phyloP scores from a whole-genome alignment of 2,797 vertebrate species.

The Lophius americanus region DNA sequence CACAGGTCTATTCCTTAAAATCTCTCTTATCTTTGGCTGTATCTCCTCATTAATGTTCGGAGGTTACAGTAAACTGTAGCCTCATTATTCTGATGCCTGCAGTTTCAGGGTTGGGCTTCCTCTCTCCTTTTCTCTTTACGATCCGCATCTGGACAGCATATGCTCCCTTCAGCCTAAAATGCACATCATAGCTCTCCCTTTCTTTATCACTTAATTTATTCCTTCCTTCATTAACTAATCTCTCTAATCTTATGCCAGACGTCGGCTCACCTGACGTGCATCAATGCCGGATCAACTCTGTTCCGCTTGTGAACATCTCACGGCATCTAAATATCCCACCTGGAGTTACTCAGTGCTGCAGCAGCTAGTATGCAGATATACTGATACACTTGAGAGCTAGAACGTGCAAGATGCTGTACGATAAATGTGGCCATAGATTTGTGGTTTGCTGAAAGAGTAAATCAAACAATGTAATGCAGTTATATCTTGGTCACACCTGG shows the following conservation, averaged over 20 bases:
- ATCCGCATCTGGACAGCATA: slow-evolving; percentile 81
- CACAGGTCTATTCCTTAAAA: background rate
- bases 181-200: slow-evolving; percentile 30
- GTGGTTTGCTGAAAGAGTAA: background rate
- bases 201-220: slow-evolving; percentile 3
- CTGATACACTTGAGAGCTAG: background rate
- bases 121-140: slow-evolving; percentile 49
- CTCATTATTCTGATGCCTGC: slow-evolving; percentile 73
- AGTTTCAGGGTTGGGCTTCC: slow-evolving; percentile 45
- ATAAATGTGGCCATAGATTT: background rate
- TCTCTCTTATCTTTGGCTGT: slow-evolving; percentile 4
- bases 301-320: background rate
- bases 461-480: background rate
- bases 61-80: slow-evolving; percentile 58
- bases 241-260: background rate
- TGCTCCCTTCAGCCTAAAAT: slow-evolving; percentile 62
- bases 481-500: background rate
- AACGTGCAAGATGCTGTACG: background rate
- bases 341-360: background rate
- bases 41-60: slow-evolving; percentile 36
- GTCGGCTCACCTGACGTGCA: background rate
- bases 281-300: background rate
- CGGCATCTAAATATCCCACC: background rate
- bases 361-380: background rate
- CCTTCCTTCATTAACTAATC: background rate